Evolutionary conservation across 2,113 vertebrate species (phyloP).

Genomic region (Siniperca chuatsi): DNA sequence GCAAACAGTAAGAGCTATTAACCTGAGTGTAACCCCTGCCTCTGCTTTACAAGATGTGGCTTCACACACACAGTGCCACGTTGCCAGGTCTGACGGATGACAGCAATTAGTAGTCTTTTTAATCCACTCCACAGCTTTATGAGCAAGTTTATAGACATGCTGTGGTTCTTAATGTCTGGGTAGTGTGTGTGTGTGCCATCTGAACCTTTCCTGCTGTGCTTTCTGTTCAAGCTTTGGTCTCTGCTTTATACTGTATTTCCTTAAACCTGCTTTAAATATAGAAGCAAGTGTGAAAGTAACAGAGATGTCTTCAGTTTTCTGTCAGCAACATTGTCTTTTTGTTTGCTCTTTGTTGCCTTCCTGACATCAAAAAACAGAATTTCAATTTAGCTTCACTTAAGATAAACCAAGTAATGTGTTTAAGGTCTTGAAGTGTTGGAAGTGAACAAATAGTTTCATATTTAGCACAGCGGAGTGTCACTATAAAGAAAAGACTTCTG

Average conservation of each 20-base stretch:
- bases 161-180: constrained; percentile 42
- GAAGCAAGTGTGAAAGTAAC: neutral
- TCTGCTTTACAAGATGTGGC: constrained; percentile 19
- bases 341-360: neutral
- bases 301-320: neutral
- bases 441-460: neutral
- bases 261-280: neutral
- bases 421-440: neutral
- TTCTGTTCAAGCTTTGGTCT: neutral
- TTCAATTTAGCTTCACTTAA: neutral
- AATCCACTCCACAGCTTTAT: constrained; percentile 49
- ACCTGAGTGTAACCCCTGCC: constrained; percentile 18
- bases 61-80: constrained; percentile 10
- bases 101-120: constrained; percentile 50
- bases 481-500: neutral
- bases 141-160: constrained; percentile 44
- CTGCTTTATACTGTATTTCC: neutral
- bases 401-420: neutral
- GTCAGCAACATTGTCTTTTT: neutral
- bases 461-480: neutral
- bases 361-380: neutral
- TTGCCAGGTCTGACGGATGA: constrained; percentile 50
- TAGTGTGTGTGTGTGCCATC: neutral
- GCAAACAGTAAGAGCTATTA: constrained; percentile 27
- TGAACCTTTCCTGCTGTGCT: constrained; percentile 4